Base-by-base conservation (phyloP, 2,797 vertebrate genomes). In the Avahi laniger region DNA sequence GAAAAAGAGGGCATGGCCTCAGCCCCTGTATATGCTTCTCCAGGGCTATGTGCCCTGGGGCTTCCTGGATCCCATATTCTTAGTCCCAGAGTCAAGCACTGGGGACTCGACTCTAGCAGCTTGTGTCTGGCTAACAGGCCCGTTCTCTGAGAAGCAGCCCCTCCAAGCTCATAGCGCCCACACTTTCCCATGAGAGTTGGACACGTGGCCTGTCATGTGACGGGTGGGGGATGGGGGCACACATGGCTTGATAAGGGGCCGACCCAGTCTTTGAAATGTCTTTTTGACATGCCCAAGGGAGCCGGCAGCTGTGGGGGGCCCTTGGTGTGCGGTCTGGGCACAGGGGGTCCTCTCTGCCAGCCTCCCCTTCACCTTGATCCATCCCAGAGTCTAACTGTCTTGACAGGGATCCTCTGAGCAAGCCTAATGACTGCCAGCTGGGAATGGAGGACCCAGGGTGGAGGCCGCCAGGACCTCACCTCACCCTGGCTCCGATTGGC, bases 371-470 rank as follows among this genome's bases (percentile, higher is more conserved):
- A 95, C 92, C 93, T 96, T 97, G 96, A 97, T 97, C 89, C 80
- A 94, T 92, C 95, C 93, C 94, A 97, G 91, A 96, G 75, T 95
- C 75, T 84, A 89, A 41, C 69, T 94, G 54, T 96, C 91, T 96
- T 95, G 81, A 96, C 59, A 95, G 75, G 80, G 92, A 96, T 95
- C 94, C 83, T 96, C 70, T 17, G 30, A 95, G 76, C 30, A 67
- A 75, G 94, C 54, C 75, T 98, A 93, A 97, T 96, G 89, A 95
- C 95, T 98, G 75, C 87, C 96, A 96, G 91, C 83, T 97, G 94
- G 79, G 79, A 61, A 46, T 61, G 59, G 46, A 94, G 78, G 86
- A 91, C 75, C 33, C 75, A 93, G 93, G 91, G 65, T 63, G 95
- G 91, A 84, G 87, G 89, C 94, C 24, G 3, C 70, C 92, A 94